Evolutionary conservation across 2,113 vertebrate species (phyloP).

Genomic region (Syngnathoides biaculeatus): DNA sequence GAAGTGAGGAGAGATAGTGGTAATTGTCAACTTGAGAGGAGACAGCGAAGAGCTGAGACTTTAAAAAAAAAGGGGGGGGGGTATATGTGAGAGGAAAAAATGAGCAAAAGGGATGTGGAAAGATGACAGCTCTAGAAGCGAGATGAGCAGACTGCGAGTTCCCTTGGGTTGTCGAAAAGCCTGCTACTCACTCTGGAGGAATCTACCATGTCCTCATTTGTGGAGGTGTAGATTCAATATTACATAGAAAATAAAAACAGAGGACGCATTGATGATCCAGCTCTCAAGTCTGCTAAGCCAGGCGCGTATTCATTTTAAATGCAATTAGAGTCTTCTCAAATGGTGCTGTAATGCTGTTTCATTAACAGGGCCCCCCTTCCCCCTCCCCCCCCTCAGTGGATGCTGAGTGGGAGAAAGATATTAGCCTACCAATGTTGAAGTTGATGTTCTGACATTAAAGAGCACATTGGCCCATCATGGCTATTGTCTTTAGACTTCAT

Average conservation of each 20-base stretch:
- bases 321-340: constrained; percentile 62
- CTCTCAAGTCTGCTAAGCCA: constrained; percentile 36
- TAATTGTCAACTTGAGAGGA: constrained; percentile 65
- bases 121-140: constrained; percentile 55
- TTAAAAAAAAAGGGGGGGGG: constrained; percentile 21
- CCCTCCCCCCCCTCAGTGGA: constrained; percentile 38
- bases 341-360: constrained; percentile 62
- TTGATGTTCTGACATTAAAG: constrained; percentile 68
- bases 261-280: constrained; percentile 51
- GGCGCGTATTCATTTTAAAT: constrained; percentile 62
- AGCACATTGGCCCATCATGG: constrained; percentile 63
- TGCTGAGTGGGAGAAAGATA: constrained; percentile 34
- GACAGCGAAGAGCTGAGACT: constrained; percentile 43
- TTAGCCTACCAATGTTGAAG: constrained; percentile 67
- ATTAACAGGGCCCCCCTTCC: constrained; percentile 57
- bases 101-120: constrained; percentile 29
- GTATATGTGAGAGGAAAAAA: constrained; percentile 25
- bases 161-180: constrained; percentile 50
- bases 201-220: constrained; percentile 54
- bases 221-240: constrained; percentile 57
- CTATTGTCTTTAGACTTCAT: constrained; percentile 75
- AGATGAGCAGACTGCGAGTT: constrained; percentile 54
- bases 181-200: constrained; percentile 41
- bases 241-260: constrained; percentile 59
- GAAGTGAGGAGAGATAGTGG: constrained; percentile 51